These are phyloP conservation scores for Helobdella robusta DNA, from an alignment of 2,888 invertebrate genomes.

Conservation along the genomic window DNA sequence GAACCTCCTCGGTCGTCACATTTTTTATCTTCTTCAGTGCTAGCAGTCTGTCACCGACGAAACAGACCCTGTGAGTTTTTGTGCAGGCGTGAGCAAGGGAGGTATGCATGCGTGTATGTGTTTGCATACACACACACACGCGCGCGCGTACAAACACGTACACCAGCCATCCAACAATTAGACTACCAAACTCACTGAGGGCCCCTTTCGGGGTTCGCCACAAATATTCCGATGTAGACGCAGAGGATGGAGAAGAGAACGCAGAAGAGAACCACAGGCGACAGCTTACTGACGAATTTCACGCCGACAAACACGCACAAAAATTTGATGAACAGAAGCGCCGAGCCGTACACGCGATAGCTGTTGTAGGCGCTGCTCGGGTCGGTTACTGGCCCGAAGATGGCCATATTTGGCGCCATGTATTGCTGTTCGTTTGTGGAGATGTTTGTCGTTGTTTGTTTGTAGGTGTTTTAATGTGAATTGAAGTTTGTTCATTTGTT, in stretches of 20 bases:
- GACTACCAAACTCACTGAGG: slow-evolving; percentile 31
- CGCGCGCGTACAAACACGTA: too few species aligned
- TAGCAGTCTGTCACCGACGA: slow-evolving; percentile 79
- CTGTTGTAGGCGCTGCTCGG: slow-evolving; percentile 85
- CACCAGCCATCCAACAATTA: too few species aligned
- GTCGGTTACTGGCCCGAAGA: slow-evolving; percentile 65
- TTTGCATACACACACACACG: too few species aligned
- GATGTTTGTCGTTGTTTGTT: too few species aligned
- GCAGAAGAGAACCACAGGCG: slow-evolving; percentile 87
- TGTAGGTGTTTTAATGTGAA: too few species aligned
- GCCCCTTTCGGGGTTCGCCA: slow-evolving; percentile 31
- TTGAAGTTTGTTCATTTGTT: too few species aligned
- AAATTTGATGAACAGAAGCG: slow-evolving; percentile 78
- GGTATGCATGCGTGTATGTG: neutral
- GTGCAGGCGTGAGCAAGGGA: neutral
- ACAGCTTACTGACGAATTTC: slow-evolving; percentile 96
- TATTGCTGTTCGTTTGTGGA: slow-evolving; percentile 42
- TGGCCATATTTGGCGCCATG: slow-evolving; percentile 59
- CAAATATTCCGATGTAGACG: slow-evolving; percentile 86
- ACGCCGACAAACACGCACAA: slow-evolving; percentile 88
- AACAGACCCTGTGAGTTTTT: slow-evolving; percentile 85
- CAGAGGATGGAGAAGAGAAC: slow-evolving; percentile 89
- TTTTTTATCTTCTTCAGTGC: slow-evolving; percentile 50
- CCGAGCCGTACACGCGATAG: slow-evolving; percentile 89
- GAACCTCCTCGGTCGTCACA: slow-evolving; percentile 44